These are phyloP conservation scores for Actinostola sp. DNA, from an alignment of 92 coral and sea anemone species.

Conservation along the genomic window DNA sequence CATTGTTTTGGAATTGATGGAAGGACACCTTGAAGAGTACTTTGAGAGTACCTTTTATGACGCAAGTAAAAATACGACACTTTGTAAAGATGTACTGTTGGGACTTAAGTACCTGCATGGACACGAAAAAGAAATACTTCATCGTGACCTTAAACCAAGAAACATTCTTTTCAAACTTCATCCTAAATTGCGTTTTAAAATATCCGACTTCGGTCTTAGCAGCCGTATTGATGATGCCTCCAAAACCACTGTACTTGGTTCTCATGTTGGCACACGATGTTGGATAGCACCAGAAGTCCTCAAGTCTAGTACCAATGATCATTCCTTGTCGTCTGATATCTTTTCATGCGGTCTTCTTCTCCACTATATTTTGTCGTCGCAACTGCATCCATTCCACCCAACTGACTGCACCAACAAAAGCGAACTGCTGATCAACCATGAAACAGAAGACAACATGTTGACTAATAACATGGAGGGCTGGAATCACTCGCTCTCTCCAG, in stretches of 20 bases:
- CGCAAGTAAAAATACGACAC: background rate
- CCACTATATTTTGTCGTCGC: slow-evolving; percentile 27
- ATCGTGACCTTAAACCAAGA: slow-evolving; percentile 60
- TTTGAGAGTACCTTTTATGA: background rate
- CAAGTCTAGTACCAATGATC: background rate
- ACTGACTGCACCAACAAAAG: slow-evolving; percentile 11
- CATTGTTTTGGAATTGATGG: slow-evolving; percentile 62
- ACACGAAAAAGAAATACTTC: slow-evolving; percentile 14
- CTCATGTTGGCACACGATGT: slow-evolving; percentile 33
- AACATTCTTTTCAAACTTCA: slow-evolving; percentile 60
- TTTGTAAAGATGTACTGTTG: slow-evolving; percentile 23
- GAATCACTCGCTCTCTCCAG: slow-evolving; percentile 14
- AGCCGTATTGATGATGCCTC: background rate
- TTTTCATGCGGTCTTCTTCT: slow-evolving; percentile 39
- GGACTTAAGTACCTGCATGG: slow-evolving; percentile 47
- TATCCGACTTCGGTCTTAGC: slow-evolving; percentile 49
- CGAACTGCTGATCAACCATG: slow-evolving; percentile 6
- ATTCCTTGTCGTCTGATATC: slow-evolving; percentile 28
- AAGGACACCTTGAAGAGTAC: slow-evolving; percentile 46
- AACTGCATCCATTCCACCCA: slow-evolving; percentile 27
- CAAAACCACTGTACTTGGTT: slow-evolving; percentile 14
- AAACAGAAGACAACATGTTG: slow-evolving; percentile 33
- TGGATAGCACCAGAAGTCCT: slow-evolving; percentile 46
- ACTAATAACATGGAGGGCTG: slow-evolving; percentile 6
- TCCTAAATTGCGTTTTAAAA: slow-evolving; percentile 40